Conservation (phyloP, 2,797 vertebrate species). For the Siniperca obscura region DNA sequence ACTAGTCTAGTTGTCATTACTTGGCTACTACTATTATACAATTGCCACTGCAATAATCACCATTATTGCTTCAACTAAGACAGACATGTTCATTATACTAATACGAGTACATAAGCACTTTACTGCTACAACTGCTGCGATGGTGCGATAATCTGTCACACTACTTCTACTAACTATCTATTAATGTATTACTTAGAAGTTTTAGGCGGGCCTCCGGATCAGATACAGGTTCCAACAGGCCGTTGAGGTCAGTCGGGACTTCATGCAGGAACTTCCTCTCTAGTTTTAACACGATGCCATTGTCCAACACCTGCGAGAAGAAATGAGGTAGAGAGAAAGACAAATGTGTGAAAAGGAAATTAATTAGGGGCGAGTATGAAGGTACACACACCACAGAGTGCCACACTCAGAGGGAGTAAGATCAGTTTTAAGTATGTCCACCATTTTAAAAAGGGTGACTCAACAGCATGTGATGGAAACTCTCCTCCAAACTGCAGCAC, state of each 20-base stretch:
- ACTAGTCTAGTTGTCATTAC: neutral
- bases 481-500: neutral
- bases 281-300: slow-evolving; percentile 74
- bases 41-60: neutral
- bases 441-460: slow-evolving; percentile 5
- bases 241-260: slow-evolving; percentile 67
- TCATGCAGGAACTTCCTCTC: slow-evolving; percentile 77
- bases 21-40: neutral
- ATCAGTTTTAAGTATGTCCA: neutral
- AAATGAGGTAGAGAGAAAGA: neutral
- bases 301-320: slow-evolving; percentile 81
- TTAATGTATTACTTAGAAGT: slow-evolving; percentile 70
- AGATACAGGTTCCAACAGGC: slow-evolving; percentile 83
- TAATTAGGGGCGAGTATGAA: neutral
- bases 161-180: neutral
- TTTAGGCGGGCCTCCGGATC: slow-evolving; percentile 81
- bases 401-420: neutral
- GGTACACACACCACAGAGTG: neutral
- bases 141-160: neutral
- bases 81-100: neutral
- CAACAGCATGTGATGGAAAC: neutral
- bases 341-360: neutral
- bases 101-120: neutral
- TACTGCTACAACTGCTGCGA: neutral
- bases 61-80: neutral